Percentiles rank a stretch among this genome's conserved stretches.
Evolutionary conservation across 2,888 invertebrate genomes (phyloP).

Genomic region (Torymus aiolomorphi): DNA sequence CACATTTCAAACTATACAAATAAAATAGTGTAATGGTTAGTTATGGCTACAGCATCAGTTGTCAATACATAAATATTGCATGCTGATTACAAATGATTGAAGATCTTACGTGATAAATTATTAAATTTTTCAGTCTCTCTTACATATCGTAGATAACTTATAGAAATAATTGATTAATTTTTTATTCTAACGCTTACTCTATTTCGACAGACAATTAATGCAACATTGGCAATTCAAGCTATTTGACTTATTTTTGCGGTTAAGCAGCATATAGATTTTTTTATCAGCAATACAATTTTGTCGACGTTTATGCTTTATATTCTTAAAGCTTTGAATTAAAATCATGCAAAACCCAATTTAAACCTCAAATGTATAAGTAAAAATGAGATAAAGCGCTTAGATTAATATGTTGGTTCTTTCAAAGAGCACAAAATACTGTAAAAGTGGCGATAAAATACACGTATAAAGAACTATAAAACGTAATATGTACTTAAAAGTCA

Average conservation of each 20-base stretch:
- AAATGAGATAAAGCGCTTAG: slow-evolving; percentile 14
- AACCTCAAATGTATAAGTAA: slow-evolving; percentile 9
- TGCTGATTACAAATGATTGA: slow-evolving; percentile 1
- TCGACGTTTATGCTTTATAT: slow-evolving; percentile 14
- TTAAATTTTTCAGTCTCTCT: slow-evolving; percentile 27
- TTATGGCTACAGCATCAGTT: slow-evolving; percentile 10
- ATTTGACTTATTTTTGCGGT: slow-evolving; percentile 7
- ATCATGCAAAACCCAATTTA: not conserved
- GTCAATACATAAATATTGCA: not conserved
- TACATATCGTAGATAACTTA: slow-evolving; percentile 32
- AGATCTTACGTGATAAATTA: slow-evolving; percentile 17
- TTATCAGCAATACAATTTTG: slow-evolving; percentile 30
- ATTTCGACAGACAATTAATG: too few species aligned
- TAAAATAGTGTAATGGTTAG: slow-evolving; percentile 35
- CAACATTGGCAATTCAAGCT: slow-evolving; percentile 9
- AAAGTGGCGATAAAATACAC: slow-evolving; percentile 9
- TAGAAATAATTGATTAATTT: slow-evolving; percentile 25
- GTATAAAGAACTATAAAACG: slow-evolving; percentile 19
- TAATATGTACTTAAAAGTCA: too few species aligned
- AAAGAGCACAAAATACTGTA: too few species aligned
- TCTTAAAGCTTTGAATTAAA: slow-evolving; percentile 12
- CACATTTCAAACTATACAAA: slow-evolving; percentile 21
- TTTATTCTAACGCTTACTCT: not conserved
- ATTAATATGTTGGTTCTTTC: not conserved
- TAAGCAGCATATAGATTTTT: slow-evolving; percentile 29